Percentiles rank a stretch among this genome's conserved stretches.
These are phyloP conservation scores for Homarus americanus DNA, from an alignment of 1,140 invertebrate genomes.

Conservation along the genomic window DNA sequence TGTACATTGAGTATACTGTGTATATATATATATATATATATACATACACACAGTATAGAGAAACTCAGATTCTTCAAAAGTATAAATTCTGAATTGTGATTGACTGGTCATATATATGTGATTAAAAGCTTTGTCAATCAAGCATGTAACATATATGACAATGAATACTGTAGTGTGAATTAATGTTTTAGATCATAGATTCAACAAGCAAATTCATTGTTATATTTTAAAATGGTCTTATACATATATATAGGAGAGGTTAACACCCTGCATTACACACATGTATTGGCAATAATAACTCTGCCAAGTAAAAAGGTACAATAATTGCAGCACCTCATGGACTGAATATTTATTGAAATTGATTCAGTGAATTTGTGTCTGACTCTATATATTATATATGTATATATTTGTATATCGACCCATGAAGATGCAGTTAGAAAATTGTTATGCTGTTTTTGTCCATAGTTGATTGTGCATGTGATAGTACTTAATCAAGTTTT, in stretches of 20 bases:
- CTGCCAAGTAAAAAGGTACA: not conserved
- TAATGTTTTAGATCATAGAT: not conserved
- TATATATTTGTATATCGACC: slow-evolving; percentile 12
- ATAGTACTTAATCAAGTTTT: slow-evolving; percentile 1
- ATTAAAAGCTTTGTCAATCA: not conserved
- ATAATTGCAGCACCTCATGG: not conserved
- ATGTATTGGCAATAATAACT: not conserved
- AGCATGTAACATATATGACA: not conserved
- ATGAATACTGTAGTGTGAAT: too few species aligned
- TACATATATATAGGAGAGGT: too few species aligned
- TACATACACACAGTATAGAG: too few species aligned
- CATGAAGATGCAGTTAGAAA: not conserved
- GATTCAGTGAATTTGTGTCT: not conserved
- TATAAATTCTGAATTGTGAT: not conserved
- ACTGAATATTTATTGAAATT: not conserved
- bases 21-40: too few species aligned
- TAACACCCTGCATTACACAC: not conserved
- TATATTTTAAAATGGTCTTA: too few species aligned
- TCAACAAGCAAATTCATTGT: not conserved
- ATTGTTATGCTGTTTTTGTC: not conserved
- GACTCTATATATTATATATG: slow-evolving; percentile 23
- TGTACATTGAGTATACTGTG: not conserved
- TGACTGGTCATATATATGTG: not conserved
- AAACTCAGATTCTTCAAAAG: too few species aligned
- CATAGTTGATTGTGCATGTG: slow-evolving; percentile 6